Evolutionary conservation across 2,888 invertebrate genomes (phyloP).

Genomic region (Sesia apiformis): DNA sequence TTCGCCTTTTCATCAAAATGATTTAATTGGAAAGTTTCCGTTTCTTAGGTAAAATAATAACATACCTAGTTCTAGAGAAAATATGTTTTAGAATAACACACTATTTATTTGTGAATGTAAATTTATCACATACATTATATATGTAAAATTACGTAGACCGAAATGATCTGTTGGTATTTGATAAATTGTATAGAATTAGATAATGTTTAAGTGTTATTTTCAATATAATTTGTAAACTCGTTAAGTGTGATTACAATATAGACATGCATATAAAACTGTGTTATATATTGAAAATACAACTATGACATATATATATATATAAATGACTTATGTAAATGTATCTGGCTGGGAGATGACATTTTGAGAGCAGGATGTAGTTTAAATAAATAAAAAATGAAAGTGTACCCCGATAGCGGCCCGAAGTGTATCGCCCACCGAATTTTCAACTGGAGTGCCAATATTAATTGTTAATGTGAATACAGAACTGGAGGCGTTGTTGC

Average conservation of each 20-base stretch:
- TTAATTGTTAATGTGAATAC: conserved; percentile 8
- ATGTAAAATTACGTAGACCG: conserved; percentile 32
- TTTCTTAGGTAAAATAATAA: neutral
- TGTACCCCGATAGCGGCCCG: conserved; percentile 25
- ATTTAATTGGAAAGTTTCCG: neutral
- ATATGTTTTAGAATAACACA: neutral
- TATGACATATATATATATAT: neutral
- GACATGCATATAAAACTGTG: neutral
- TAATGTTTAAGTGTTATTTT: conserved; percentile 53
- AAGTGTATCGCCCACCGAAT: conserved; percentile 44
- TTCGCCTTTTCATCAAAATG: too few species aligned
- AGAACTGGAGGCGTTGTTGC: neutral
- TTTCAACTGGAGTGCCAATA: conserved; percentile 30
- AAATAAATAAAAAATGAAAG: conserved; percentile 5
- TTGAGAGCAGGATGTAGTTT: conserved; percentile 9
- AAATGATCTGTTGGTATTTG: conserved; percentile 51
- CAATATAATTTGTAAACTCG: conserved; percentile 29
- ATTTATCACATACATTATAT: conserved; percentile 26
- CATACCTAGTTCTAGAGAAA: neutral
- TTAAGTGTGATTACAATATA: conserved; percentile 41
- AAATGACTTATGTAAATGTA: conserved; percentile 11
- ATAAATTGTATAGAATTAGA: conserved; percentile 30
- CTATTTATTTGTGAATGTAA: neutral
- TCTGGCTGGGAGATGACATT: conserved; percentile 27
- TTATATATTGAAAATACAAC: neutral